Conservation (phyloP, 2,797 vertebrate species). For the Champsocephalus gunnari region DNA sequence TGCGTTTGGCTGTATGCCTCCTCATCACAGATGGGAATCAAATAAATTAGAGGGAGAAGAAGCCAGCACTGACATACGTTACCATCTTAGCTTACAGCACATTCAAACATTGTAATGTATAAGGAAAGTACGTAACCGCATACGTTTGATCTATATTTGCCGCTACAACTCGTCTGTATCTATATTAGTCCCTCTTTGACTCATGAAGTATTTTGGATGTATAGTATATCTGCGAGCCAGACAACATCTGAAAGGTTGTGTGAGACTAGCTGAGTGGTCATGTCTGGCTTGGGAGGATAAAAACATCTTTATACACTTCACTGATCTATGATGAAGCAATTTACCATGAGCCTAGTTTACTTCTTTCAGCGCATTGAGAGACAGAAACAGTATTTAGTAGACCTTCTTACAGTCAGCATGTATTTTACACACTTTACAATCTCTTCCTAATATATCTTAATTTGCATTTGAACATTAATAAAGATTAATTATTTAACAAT, state of each 20-base stretch:
- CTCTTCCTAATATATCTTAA: not conserved
- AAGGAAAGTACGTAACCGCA: conserved; percentile 25
- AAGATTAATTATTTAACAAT: too few species aligned
- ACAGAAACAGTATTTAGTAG: conserved; percentile 20
- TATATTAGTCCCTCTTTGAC: conserved; percentile 38
- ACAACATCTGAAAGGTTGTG: conserved; percentile 50
- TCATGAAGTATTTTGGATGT: conserved; percentile 40
- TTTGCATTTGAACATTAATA: not conserved
- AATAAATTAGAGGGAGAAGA: conserved; percentile 1
- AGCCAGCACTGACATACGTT: conserved; percentile 39
- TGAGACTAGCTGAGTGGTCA: conserved; percentile 46
- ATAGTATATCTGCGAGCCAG: conserved; percentile 25
- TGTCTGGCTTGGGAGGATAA: conserved; percentile 42
- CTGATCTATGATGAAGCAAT: conserved; percentile 56
- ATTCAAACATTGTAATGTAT: conserved; percentile 17
- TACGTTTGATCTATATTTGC: conserved; percentile 49
- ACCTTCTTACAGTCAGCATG: conserved; percentile 1
- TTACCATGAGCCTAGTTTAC: conserved; percentile 36
- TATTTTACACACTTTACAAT: not conserved
- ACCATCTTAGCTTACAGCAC: conserved; percentile 24
- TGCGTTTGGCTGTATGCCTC: not conserved
- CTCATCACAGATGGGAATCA: not conserved
- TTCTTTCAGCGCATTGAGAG: conserved; percentile 36
- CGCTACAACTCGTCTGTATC: conserved; percentile 29
- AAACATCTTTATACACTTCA: conserved; percentile 51